Evolutionary conservation across 2,888 invertebrate genomes (phyloP).

Genomic region (Ormyrus thymus): DNA sequence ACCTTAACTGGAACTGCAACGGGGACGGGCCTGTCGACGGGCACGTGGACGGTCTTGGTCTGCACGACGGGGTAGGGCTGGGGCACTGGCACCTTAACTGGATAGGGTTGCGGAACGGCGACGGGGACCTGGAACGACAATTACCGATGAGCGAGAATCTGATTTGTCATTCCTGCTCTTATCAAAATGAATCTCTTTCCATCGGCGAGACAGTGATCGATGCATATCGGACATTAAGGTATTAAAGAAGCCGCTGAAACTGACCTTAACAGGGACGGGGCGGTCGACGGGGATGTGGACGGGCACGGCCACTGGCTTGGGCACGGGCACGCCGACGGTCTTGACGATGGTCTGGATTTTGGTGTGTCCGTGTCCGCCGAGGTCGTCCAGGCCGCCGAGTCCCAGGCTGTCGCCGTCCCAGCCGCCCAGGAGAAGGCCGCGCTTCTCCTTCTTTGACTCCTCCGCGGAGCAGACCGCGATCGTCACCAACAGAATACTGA

Average conservation of each 20-base stretch:
- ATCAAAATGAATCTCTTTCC: no score
- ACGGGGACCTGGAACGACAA: conserved; percentile 71
- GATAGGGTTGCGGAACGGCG: conserved; percentile 75
- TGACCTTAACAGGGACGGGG: conserved; percentile 75
- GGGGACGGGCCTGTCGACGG: conserved; percentile 76
- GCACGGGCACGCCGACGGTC: conserved; percentile 75
- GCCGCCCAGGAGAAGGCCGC: conserved; percentile 73
- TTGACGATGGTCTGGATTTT: conserved; percentile 72
- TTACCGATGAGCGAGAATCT: no score
- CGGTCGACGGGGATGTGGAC: conserved; percentile 77
- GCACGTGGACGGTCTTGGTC: conserved; percentile 73
- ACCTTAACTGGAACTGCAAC: conserved; percentile 77
- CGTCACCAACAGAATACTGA: conserved; percentile 62
- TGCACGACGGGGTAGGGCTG: conserved; percentile 75
- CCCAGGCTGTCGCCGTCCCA: conserved; percentile 57
- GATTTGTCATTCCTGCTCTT: no score
- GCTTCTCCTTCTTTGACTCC: conserved; percentile 63
- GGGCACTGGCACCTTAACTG: conserved; percentile 76
- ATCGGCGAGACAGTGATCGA: no score
- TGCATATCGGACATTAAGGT: background rate
- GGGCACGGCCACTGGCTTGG: conserved; percentile 75
- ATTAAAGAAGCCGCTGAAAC: background rate
- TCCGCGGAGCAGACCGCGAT: conserved; percentile 71
- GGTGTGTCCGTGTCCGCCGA: conserved; percentile 65
- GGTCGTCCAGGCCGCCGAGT: conserved; percentile 52